phyloP scores from a whole-genome alignment of 1,140 invertebrate species.

The Hypsibius dujardini region DNA sequence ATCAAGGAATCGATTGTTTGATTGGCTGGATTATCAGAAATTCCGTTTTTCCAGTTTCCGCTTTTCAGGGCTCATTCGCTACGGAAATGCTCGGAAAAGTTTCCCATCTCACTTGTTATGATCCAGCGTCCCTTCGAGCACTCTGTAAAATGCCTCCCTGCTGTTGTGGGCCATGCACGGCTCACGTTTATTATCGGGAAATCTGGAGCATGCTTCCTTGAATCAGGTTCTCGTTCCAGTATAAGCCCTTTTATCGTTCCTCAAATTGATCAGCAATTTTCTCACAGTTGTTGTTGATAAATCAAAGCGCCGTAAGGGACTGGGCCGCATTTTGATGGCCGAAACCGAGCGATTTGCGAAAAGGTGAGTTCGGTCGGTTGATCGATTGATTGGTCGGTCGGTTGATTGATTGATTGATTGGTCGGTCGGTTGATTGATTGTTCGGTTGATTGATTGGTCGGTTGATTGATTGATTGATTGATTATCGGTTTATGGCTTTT shows the following conservation, averaged over 20 bases:
- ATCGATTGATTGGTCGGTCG: no score
- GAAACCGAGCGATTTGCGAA: neutral
- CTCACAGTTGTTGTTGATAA: constrained; percentile 2
- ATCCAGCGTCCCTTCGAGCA: neutral
- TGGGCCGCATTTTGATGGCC: neutral
- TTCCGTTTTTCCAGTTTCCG: neutral
- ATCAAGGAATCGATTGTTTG: no score
- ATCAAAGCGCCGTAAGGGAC: neutral
- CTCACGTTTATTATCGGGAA: neutral
- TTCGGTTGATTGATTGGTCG: no score
- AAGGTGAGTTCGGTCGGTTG: neutral
- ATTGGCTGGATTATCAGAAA: no score
- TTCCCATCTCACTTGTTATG: neutral
- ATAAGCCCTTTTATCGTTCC: neutral
- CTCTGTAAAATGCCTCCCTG: neutral
- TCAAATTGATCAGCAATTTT: neutral
- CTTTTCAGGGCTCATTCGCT: neutral
- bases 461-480: no score
- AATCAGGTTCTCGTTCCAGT: neutral
- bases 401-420: no score
- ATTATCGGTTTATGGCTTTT: no score
- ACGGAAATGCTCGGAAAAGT: neutral
- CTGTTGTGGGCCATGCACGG: neutral
- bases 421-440: no score
- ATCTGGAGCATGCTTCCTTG: neutral